Percentiles rank a stretch among this genome's conserved stretches.
These are phyloP conservation scores for Paracanthobrama guichenoti DNA, from an alignment of 2,113 vertebrate genomes.

Conservation along the genomic window DNA sequence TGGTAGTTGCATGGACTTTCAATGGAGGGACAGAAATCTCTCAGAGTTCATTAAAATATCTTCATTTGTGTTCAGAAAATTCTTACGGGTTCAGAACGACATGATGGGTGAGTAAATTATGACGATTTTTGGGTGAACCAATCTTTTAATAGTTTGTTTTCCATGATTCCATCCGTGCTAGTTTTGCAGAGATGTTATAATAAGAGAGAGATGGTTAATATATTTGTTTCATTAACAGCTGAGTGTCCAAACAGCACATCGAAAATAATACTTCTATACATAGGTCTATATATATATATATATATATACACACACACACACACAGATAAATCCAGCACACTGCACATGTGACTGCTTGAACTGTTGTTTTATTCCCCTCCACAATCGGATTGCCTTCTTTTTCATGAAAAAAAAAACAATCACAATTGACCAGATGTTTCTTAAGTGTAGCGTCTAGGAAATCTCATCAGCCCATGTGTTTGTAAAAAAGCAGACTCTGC, in stretches of 20 bases:
- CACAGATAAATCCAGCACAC: not conserved
- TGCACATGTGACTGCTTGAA: slow-evolving; percentile 8
- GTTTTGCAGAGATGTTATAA: too few species aligned
- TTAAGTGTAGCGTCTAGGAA: slow-evolving; percentile 4
- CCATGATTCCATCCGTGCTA: too few species aligned
- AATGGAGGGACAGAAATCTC: too few species aligned
- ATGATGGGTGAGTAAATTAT: too few species aligned
- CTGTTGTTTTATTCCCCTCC: not conserved
- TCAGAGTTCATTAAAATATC: too few species aligned
- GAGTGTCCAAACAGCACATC: not conserved
- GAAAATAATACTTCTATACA: not conserved
- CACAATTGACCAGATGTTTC: slow-evolving; percentile 31
- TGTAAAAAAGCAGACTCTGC: not conserved
- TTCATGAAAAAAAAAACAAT: slow-evolving; percentile 10
- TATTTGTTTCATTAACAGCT: not conserved
- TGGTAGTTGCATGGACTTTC: too few species aligned
- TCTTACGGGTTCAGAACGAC: too few species aligned
- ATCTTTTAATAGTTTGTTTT: too few species aligned
- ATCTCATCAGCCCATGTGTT: slow-evolving; percentile 7
- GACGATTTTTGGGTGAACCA: too few species aligned
- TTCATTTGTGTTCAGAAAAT: too few species aligned
- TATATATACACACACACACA: too few species aligned
- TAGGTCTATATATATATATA: too few species aligned
- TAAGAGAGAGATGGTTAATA: not conserved
- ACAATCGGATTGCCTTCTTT: slow-evolving; percentile 10